phyloP scores from a whole-genome alignment of 92 coral and sea anemone genomes.

The Palythoa grandiflora region DNA sequence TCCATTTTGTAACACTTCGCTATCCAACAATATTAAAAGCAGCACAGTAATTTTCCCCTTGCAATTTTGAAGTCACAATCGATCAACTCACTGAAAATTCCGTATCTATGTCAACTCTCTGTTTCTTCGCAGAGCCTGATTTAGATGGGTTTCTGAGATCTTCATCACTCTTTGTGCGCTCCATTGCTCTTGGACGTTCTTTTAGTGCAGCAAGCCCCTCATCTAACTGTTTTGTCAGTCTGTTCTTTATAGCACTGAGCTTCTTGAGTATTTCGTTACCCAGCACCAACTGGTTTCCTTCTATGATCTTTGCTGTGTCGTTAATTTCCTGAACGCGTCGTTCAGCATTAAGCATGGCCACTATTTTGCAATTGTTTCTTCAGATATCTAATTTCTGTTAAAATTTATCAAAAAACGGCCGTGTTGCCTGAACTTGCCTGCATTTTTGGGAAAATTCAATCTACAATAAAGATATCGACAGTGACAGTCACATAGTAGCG shows the following conservation, averaged over 20 bases:
- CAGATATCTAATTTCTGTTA: constrained; percentile 4
- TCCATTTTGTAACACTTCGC: neutral
- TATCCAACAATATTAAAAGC: neutral
- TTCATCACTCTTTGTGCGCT: neutral
- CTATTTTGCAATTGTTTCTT: constrained; percentile 13
- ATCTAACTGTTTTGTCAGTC: neutral
- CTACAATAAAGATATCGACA: no score
- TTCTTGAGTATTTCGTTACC: neutral
- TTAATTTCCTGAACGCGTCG: neutral
- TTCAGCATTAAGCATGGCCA: neutral
- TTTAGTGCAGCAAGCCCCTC: neutral
- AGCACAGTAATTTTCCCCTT: neutral
- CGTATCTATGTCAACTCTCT: neutral
- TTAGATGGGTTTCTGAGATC: neutral
- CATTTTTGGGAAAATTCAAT: neutral
- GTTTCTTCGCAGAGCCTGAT: neutral
- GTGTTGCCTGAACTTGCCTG: constrained; percentile 1
- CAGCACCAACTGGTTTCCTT: constrained; percentile 4
- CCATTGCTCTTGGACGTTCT: neutral
- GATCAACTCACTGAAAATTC: neutral
- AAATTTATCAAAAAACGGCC: neutral
- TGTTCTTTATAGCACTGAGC: neutral
- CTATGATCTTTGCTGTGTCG: constrained; percentile 21
- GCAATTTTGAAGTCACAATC: neutral
- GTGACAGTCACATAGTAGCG: neutral